Evolutionary conservation across 2,113 vertebrate species (phyloP), one percentile per base, ranked within the genome.

Genomic region (Bombycilla garrulus): DNA sequence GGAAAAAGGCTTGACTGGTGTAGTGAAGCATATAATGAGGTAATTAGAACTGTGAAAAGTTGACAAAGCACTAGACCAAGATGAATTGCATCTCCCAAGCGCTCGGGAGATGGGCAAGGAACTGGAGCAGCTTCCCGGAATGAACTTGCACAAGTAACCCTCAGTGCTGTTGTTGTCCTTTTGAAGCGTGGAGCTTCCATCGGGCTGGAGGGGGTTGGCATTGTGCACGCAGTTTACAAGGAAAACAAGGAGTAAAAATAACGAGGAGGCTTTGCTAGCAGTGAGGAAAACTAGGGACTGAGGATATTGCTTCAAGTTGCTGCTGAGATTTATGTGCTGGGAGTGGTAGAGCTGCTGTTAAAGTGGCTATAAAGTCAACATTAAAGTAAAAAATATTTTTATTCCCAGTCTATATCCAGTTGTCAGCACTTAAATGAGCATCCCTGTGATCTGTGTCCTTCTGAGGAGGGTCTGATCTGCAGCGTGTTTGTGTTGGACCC

Each of bases 31-130:
- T 67, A 58, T 95, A 88, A 92, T 86, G 84, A 82, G 31, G 82
- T 95, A 92, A 94, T 95, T 96, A 95, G 67, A 92, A 24, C 44
- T 90, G 92, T 88, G 89, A 73, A 56, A 54, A 92, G 74, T 78
- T 93, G 85, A 92, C 31, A 60, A 82, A 97, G 93, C 66, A 48
- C 66, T 71, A 67, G 90, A 73, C 64, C 66, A 40, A 81, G 88
- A 81, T 70, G 64, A 94, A 74, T 78, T 72, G n/a, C 48, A 53
- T 83, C 79, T 58, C 57, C 42, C 25, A n/a, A 45, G 74, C n/a
- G 58, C 44, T 70, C 20, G 35, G 71, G 74, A 94, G 64, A 61
- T 9, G 50, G 65, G 15, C 18, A 31, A 53, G 81, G 61, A 85
- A 15, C 51, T 51, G 20, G 47, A 86, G 67, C 81, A 76, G 36